A percentile compares a stretch with the other conserved stretches of the same genome.
Evolutionary conservation across 1,140 invertebrate species (phyloP).

Genomic region (Drosophila willistoni): DNA sequence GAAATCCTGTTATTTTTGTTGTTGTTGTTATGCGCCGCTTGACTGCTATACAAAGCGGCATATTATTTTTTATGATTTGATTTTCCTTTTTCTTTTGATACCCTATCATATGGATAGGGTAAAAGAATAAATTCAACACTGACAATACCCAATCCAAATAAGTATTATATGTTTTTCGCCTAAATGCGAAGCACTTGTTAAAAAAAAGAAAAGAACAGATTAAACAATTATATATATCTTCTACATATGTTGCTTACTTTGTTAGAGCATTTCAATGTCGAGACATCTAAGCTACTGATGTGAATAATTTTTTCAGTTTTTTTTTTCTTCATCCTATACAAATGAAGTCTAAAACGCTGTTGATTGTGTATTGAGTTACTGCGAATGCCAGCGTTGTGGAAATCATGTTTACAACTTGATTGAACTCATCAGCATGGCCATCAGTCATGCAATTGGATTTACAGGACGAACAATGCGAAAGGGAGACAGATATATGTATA

Average conservation of each 20-base stretch:
- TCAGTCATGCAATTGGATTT: constrained; percentile 44
- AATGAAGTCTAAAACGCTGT: constrained; percentile 77
- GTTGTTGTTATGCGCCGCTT: constrained; percentile 9
- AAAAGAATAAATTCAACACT: not conserved
- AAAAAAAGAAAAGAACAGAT: too few relatives aligned
- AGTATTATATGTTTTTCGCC: too few relatives aligned
- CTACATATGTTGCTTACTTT: too few relatives aligned
- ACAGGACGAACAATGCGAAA: constrained; percentile 16
- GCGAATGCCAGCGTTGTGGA: constrained; percentile 48
- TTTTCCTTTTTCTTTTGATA: constrained; percentile 60
- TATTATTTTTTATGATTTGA: constrained; percentile 80
- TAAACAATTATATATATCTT: too few relatives aligned
- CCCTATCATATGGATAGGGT: constrained; percentile 1
- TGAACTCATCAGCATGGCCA: constrained; percentile 70
- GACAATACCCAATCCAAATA: too few relatives aligned
- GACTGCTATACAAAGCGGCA: constrained; percentile 55
- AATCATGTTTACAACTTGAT: constrained; percentile 80
- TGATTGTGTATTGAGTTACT: constrained; percentile 79
- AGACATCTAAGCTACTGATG: not conserved
- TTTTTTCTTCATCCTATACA: constrained; percentile 34
- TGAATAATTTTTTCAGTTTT: constrained; percentile 6
- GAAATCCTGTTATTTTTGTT: constrained; percentile 64
- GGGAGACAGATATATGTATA: not conserved
- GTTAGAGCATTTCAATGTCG: not conserved
- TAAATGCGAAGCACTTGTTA: too few relatives aligned